Base-by-base conservation (phyloP, 2,888 invertebrate genomes). In the Hartigia nigra region DNA sequence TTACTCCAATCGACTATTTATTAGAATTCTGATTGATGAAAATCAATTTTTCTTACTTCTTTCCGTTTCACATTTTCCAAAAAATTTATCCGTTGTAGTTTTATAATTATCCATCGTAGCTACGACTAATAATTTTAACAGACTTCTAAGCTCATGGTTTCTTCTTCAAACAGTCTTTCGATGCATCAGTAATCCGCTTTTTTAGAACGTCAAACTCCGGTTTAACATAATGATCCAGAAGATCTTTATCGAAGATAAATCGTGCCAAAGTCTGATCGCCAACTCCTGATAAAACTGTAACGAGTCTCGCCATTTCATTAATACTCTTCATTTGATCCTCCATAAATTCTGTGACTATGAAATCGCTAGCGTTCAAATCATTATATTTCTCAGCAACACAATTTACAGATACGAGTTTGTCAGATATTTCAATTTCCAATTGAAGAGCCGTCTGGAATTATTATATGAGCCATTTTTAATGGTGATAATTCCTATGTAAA, bases 321-420 rank as follows among this genome's bases (percentile, higher is more conserved):
- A 95, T 93, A 79, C 94, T 92, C 80, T 93, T 92, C 79, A 94
- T 94, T 84, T 95, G 94, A 82, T 94, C 93, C 75, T 92, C 91
- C 84, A 95, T 91, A 87, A 92, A 94, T 69, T 93, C 90, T 1
- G 92, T 91, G 55, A 93, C 92, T 79, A 94, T 90, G 82, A 93
- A 92, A 86, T 94, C 93, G 82, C 91, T 91, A 12, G 93, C 88
- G 81, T 92, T 92, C 72, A 92, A 87, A 87, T 94, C 94, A 31
- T 90, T 88, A 81, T 92, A 89, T 75, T 91, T 91, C 80, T 92
- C 91, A 39, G 94, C 93, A 12, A 92, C 82, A 9, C 84, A 82
- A 82, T 92, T 92, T 1, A 93, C 86, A 3, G 86, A 85, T 55
- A 91, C 87, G 55, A 94, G 86, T 85, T 92, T 92, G 89, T 93